Conservation (phyloP, 1,140 invertebrate genomes). For the Drosophila burlai region DNA sequence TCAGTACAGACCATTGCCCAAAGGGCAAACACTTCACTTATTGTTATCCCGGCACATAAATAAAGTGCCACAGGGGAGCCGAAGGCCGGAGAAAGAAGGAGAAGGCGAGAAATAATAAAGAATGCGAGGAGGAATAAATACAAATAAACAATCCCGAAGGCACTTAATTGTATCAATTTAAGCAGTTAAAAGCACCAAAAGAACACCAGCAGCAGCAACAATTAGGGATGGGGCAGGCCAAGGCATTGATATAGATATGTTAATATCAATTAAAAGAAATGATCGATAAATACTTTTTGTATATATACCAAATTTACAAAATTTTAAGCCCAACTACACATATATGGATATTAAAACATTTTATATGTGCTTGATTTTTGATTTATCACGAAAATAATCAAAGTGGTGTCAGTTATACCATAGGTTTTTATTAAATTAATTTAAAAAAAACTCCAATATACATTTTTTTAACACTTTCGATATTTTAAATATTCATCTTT, state of each 20-base stretch:
- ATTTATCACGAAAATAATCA: too few relatives aligned
- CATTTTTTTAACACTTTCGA: background rate
- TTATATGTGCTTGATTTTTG: too few relatives aligned
- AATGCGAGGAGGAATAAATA: constrained; percentile 46
- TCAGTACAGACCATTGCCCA: constrained; percentile 42
- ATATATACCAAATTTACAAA: background rate
- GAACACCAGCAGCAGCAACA: constrained; percentile 1
- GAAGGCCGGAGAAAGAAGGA: background rate
- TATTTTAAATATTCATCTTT: background rate
- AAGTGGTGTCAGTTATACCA: too few relatives aligned
- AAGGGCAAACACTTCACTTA: constrained; percentile 69
- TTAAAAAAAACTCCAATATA: background rate
- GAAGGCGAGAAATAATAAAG: constrained; percentile 34
- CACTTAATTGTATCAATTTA: constrained; percentile 80
- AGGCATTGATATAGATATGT: background rate
- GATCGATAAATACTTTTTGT: background rate
- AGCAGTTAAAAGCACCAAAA: constrained; percentile 60
- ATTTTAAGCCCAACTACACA: too few relatives aligned
- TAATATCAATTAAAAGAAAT: background rate
- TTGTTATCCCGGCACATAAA: constrained; percentile 71
- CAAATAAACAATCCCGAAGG: constrained; percentile 70
- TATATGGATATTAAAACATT: too few relatives aligned
- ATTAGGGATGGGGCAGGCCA: background rate
- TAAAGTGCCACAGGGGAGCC: constrained; percentile 43
- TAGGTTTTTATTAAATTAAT: too few relatives aligned